Base-by-base conservation (phyloP, 2,113 vertebrate genomes). In the Arenaria interpres region DNA sequence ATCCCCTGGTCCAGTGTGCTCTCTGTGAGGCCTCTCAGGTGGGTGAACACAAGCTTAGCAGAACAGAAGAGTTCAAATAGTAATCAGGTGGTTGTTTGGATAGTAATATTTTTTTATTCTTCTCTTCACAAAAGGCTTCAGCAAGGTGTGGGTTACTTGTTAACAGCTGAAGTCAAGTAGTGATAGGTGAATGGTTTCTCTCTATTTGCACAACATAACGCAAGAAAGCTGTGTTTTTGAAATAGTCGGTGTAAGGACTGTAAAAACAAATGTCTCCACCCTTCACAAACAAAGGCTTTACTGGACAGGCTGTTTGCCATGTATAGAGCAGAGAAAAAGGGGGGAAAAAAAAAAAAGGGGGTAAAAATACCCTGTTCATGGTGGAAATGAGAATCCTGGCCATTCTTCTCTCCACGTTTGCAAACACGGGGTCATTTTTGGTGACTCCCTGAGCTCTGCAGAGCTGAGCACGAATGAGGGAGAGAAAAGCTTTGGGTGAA, bases 101-200 rank as follows among this genome's bases (percentile, higher is more conserved):
- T 79, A 91, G 91, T 64, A 80, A 64, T 95, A 76, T 37, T 35
- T 93, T 81, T 95, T 93, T 85, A 82, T 89, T 4, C 45, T 82
- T 92, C 96, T 79, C 84, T 82, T 92, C 87, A 95, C 93, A 95
- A 91, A 94, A 89, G 94, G 23, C 90, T 96, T 96, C 60, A 43
- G 64, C n/a, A 54, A 97, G 95, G 84, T 93, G 91, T 88, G 84
- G 74, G 88, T 95, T 96, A 91, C 87, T 92, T 95, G 91, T 92
- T 94, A 95, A 95, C 81, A 91, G 89, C 62, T 94, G 53, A 92
- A 95, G 66, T 89, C 81, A 92, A 79, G 81, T 43, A 79, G 74
- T 57, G 63, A 85, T 85, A 80, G 94, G 67, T 1, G 43, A 94
- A 89, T 91, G 7, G 2, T 85, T 89, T 75, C 76, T 76, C 78